Conservation (phyloP, 2,888 invertebrate genomes). For the Acronicta alni region DNA sequence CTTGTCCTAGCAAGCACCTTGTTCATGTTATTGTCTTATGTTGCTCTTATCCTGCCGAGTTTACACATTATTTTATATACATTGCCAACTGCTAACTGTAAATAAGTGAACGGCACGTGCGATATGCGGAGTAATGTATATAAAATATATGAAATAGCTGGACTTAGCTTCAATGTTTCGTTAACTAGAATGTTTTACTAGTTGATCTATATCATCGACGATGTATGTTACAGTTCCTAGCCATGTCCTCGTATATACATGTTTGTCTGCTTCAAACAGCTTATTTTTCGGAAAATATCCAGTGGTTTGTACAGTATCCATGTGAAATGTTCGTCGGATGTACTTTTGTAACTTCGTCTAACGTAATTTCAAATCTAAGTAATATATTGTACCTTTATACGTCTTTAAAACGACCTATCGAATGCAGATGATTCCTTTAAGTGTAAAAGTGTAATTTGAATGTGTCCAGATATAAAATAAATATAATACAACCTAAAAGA, state of each 20-base stretch:
- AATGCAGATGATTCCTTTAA: background rate
- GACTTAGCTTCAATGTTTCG: slow-evolving; percentile 49
- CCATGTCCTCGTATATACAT: slow-evolving; percentile 21
- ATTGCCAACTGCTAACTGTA: slow-evolving; percentile 32
- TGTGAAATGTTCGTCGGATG: slow-evolving; percentile 6
- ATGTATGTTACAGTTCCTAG: slow-evolving; percentile 15
- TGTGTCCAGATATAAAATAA: background rate
- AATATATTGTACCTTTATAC: slow-evolving; percentile 1
- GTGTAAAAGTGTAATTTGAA: background rate
- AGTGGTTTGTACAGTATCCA: slow-evolving; percentile 4
- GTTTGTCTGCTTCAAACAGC: slow-evolving; percentile 47
- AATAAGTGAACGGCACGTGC: slow-evolving; percentile 17
- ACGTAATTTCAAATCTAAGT: slow-evolving; percentile 39
- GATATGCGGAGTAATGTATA: slow-evolving; percentile 33
- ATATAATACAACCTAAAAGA: slow-evolving; percentile 7
- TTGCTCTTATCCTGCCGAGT: slow-evolving; percentile 62
- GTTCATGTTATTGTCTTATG: slow-evolving; percentile 66
- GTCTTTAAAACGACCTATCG: background rate
- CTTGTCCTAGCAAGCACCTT: slow-evolving; percentile 72
- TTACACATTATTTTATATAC: slow-evolving; percentile 45
- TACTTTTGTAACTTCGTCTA: slow-evolving; percentile 1
- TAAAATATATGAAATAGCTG: slow-evolving; percentile 32
- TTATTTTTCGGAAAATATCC: slow-evolving; percentile 23
- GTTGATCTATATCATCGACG: slow-evolving; percentile 23
- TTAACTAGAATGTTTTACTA: slow-evolving; percentile 38